Conservation (phyloP, 2,113 vertebrate species). For the Pseudois nayaur region DNA sequence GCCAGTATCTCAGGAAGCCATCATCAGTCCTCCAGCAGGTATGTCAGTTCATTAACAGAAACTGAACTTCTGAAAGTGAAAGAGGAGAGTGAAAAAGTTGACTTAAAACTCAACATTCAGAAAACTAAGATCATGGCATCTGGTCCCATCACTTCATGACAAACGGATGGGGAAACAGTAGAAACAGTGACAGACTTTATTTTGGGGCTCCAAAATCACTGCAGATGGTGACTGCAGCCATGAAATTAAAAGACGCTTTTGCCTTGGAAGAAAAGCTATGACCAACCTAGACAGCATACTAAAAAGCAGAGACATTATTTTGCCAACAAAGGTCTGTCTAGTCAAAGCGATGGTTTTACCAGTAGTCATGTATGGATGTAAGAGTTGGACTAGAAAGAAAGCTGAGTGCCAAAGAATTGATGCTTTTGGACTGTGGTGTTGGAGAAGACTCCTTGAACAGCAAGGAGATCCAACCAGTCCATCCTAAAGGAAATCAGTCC, state of each 20-base stretch:
- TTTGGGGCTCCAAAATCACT: not conserved
- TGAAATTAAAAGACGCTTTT: not conserved
- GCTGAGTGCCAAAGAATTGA: not conserved
- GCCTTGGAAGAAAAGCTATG: not conserved
- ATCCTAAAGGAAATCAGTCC: not conserved
- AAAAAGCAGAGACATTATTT: not conserved
- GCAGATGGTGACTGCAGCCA: not conserved
- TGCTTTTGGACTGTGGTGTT: not conserved
- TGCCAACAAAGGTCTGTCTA: not conserved
- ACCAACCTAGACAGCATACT: not conserved
- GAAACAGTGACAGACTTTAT: not conserved
- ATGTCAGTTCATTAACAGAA: not conserved
- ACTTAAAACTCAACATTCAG: not conserved
- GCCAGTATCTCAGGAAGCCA: not conserved
- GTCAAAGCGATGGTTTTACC: not conserved
- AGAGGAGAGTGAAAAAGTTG: not conserved
- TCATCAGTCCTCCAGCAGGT: not conserved
- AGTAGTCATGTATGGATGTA: not conserved
- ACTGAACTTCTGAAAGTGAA: not conserved
- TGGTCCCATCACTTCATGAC: not conserved
- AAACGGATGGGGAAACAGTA: not conserved
- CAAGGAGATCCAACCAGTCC: not conserved
- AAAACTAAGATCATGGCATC: not conserved
- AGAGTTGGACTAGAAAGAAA: not conserved
- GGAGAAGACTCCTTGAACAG: not conserved